A percentile compares a stretch with the other conserved stretches of the same genome.
These are phyloP conservation scores for Macrotis lagotis DNA, from an alignment of 2,113 vertebrate species.

Conservation along the genomic window DNA sequence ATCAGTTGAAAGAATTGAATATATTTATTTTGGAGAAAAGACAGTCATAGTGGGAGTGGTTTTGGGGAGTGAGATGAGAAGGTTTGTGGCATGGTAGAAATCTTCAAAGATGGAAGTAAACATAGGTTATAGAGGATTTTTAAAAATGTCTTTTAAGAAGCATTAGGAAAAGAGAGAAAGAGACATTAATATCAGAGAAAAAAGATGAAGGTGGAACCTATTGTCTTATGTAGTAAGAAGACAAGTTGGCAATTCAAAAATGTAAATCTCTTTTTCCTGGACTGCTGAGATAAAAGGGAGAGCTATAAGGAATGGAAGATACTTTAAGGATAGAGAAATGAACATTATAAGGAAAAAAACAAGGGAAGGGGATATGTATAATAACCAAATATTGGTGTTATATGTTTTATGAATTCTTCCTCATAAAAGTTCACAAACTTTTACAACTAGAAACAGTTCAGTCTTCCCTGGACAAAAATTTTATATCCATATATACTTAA, in stretches of 20 bases:
- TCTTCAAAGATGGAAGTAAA: neutral
- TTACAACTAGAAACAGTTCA: neutral
- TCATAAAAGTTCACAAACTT: neutral
- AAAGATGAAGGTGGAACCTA: neutral
- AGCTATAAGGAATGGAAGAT: neutral
- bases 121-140: constrained; percentile 53
- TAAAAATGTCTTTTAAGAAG: constrained; percentile 29
- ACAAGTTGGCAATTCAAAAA: neutral
- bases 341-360: neutral
- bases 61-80: neutral
- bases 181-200: constrained; percentile 18
- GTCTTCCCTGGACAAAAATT: neutral
- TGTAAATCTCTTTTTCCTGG: constrained; percentile 13
- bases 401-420: neutral
- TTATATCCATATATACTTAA: neutral
- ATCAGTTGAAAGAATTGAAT: neutral
- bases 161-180: neutral
- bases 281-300: constrained; percentile 16
- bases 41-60: neutral
- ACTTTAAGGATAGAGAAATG: constrained; percentile 19
- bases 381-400: neutral
- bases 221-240: neutral
- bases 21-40: neutral
- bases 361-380: neutral
- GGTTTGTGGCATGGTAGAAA: neutral